phyloP scores from a whole-genome alignment of 2,113 vertebrate genomes.

The Erinaceus europaeus region DNA sequence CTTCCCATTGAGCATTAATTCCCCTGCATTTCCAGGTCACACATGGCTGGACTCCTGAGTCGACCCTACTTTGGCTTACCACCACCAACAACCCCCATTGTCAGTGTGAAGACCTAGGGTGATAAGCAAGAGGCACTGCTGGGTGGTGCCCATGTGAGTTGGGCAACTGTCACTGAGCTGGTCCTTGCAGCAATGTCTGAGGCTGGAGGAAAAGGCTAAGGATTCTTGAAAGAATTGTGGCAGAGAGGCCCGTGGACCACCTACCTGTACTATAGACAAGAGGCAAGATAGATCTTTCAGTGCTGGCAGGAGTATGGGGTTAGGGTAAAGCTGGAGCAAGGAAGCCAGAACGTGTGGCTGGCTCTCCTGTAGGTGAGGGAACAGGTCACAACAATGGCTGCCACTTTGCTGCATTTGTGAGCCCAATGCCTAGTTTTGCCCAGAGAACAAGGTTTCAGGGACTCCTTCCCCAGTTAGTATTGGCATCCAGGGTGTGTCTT shows the following conservation, averaged over 20 bases:
- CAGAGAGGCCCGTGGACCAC: background rate
- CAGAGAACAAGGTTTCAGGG: background rate
- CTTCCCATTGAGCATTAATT: background rate
- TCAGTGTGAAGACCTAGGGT: background rate
- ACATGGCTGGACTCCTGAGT: background rate
- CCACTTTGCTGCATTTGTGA: no score
- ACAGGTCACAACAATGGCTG: no score
- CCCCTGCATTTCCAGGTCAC: background rate
- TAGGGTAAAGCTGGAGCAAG: background rate
- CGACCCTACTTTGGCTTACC: background rate
- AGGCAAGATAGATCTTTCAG: background rate
- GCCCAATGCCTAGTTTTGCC: background rate
- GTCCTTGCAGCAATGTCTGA: background rate
- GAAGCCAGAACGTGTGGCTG: background rate
- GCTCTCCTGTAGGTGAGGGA: background rate
- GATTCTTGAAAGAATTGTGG: background rate
- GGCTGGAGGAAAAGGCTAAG: background rate
- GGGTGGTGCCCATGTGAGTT: background rate
- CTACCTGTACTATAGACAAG: background rate
- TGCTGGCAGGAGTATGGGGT: background rate
- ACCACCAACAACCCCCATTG: background rate
- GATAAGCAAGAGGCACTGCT: background rate
- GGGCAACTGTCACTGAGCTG: background rate
- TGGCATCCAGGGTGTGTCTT: background rate
- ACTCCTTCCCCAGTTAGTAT: background rate